Evolutionary conservation across 2,888 invertebrate genomes (phyloP).

Genomic region (Zhuqinia jingwanae): DNA sequence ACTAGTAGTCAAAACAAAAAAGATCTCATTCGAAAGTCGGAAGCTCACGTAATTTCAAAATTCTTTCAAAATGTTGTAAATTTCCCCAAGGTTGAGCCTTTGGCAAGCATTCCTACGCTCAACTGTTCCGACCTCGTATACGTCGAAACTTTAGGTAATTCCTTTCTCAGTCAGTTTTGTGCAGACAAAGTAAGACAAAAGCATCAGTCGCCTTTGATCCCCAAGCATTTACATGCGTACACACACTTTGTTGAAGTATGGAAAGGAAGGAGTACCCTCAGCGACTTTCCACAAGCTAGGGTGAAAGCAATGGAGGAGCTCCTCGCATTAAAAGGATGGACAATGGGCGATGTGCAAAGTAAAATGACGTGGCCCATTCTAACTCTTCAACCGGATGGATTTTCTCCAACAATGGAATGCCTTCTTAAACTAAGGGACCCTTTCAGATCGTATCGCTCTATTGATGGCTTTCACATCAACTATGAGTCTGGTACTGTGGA

Average conservation of each 20-base stretch:
- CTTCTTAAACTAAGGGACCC: slow-evolving; percentile 65
- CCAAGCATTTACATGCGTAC: slow-evolving; percentile 74
- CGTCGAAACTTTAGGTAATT: slow-evolving; percentile 74
- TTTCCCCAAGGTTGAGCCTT: slow-evolving; percentile 76
- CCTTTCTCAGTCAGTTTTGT: slow-evolving; percentile 75
- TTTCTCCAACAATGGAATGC: slow-evolving; percentile 49
- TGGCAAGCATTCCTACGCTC: slow-evolving; percentile 75
- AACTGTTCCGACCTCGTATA: slow-evolving; percentile 75
- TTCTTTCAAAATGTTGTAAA: slow-evolving; percentile 75
- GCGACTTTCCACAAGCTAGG: slow-evolving; percentile 67
- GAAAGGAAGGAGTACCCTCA: slow-evolving; percentile 72
- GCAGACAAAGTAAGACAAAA: slow-evolving; percentile 70
- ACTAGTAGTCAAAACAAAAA: slow-evolving; percentile 35
- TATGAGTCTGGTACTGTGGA: slow-evolving; percentile 62
- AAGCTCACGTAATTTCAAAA: slow-evolving; percentile 71
- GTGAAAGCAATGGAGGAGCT: slow-evolving; percentile 71
- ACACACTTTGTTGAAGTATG: slow-evolving; percentile 76
- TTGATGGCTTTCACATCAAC: slow-evolving; percentile 75
- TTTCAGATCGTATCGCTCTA: slow-evolving; percentile 57
- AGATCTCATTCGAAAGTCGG: slow-evolving; percentile 70
- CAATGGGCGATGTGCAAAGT: slow-evolving; percentile 59
- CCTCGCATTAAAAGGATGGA: slow-evolving; percentile 66
- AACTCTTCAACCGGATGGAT: slow-evolving; percentile 64
- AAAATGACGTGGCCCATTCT: slow-evolving; percentile 61
- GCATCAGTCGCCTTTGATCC: slow-evolving; percentile 67